Percentiles rank a stretch among this genome's conserved stretches.
phyloP scores from a whole-genome alignment of 1,140 invertebrate genomes.

The Penaeus chinensis region DNA sequence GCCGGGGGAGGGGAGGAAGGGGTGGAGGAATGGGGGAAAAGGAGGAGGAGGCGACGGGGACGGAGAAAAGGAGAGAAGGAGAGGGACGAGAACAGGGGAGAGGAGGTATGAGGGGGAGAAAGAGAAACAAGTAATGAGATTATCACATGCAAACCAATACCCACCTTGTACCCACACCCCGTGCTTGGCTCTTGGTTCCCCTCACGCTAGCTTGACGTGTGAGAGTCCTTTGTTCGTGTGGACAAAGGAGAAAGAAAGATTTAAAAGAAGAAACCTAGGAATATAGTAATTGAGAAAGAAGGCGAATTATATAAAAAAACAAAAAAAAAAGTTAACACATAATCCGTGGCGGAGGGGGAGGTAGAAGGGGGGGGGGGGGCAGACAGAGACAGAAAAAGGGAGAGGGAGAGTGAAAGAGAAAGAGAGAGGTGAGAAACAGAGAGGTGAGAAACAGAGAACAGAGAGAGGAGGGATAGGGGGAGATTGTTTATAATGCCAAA shows the following conservation, averaged over 20 bases:
- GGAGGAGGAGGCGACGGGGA: background rate
- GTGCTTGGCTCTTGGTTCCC: too few species aligned
- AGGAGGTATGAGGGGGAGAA: background rate
- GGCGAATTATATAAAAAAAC: background rate
- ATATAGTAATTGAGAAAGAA: background rate
- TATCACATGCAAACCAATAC: too few species aligned
- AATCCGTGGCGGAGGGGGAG: background rate
- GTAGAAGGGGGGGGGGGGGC: background rate
- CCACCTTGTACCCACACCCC: too few species aligned
- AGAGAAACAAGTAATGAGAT: background rate
- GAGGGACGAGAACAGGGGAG: background rate
- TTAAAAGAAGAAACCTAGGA: background rate
- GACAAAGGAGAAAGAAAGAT: background rate
- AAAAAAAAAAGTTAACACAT: background rate
- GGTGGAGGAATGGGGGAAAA: too few species aligned
- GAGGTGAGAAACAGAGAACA: background rate
- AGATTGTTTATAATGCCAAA: background rate
- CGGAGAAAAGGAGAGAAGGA: background rate
- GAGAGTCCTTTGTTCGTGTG: background rate
- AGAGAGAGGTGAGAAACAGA: background rate
- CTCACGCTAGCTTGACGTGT: too few species aligned
- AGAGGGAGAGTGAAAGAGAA: background rate
- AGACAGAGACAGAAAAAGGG: background rate
- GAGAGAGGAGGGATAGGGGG: background rate
- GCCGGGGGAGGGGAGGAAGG: too few species aligned